A percentile compares a stretch with the other conserved stretches of the same genome.
These are phyloP conservation scores for Polyommatus icarus DNA, from an alignment of 2,888 invertebrate species.

Conservation along the genomic window DNA sequence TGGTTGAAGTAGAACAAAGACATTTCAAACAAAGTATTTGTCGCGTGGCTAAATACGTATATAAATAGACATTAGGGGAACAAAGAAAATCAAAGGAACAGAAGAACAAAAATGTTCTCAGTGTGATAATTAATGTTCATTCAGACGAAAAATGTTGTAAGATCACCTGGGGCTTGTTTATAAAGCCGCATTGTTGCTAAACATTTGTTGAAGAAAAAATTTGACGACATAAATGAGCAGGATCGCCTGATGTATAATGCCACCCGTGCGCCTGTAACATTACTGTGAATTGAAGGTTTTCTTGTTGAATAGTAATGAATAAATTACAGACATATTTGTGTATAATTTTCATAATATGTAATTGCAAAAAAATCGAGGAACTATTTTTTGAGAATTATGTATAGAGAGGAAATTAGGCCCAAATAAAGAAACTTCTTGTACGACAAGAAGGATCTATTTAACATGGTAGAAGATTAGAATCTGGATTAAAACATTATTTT, in stretches of 20 bases:
- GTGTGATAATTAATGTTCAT: conserved; percentile 1
- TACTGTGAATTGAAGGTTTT: no score
- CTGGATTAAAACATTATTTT: no score
- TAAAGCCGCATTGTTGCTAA: conserved; percentile 5
- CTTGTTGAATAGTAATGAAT: no score
- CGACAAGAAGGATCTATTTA: no score
- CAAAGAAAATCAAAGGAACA: conserved; percentile 2
- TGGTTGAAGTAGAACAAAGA: neutral
- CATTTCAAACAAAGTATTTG: neutral
- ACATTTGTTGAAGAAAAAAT: neutral
- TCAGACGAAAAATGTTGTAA: neutral
- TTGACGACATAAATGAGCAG: neutral
- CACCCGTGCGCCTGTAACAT: neutral
- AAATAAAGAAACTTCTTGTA: no score
- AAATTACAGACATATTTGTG: no score
- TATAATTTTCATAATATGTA: no score
- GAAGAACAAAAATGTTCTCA: conserved; percentile 3
- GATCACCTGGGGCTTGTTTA: conserved; percentile 5
- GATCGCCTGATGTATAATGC: neutral
- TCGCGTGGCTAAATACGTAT: conserved; percentile 8
- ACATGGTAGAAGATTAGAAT: no score
- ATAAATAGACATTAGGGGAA: conserved; percentile 15
- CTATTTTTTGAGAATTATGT: no score
- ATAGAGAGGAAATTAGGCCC: no score
- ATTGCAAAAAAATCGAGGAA: no score